Evolutionary conservation across 1,140 invertebrate species (phyloP).

Genomic region (Drosophila baimaii): DNA sequence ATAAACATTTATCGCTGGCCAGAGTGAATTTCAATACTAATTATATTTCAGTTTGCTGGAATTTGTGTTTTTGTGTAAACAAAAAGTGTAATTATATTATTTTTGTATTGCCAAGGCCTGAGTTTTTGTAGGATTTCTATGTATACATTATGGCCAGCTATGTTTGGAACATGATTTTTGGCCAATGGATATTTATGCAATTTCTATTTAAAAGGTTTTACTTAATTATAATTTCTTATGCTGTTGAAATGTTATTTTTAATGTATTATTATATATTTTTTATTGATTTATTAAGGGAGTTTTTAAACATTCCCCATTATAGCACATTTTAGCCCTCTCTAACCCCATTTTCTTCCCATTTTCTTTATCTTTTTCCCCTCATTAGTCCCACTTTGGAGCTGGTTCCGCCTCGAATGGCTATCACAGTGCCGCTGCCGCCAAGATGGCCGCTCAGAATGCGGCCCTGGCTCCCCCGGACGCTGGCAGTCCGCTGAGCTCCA

Average conservation of each 20-base stretch:
- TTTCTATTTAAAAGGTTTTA: neutral
- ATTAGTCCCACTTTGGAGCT: constrained; percentile 61
- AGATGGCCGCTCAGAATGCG: constrained; percentile 71
- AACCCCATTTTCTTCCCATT: neutral
- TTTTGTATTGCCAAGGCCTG: constrained; percentile 25
- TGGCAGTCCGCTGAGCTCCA: constrained; percentile 70
- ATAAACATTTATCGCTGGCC: constrained; percentile 20
- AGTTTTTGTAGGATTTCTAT: neutral
- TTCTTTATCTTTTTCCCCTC: neutral
- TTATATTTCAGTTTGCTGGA: constrained; percentile 28
- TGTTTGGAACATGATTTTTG: neutral
- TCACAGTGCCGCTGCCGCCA: constrained; percentile 71
- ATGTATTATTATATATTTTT: neutral
- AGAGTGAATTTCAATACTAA: constrained; percentile 8
- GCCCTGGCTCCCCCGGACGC: constrained; percentile 68
- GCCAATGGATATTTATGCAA: neutral
- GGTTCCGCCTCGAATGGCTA: constrained; percentile 75
- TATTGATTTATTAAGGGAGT: neutral
- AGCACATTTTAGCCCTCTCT: neutral
- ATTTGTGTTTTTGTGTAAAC: constrained; percentile 26
- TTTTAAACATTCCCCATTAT: neutral
- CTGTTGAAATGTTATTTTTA: neutral
- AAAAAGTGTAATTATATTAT: constrained; percentile 36
- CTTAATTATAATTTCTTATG: neutral
- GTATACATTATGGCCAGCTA: neutral